Conservation (phyloP, 2,113 vertebrate genomes). For the Rhinoderma darwinii region DNA sequence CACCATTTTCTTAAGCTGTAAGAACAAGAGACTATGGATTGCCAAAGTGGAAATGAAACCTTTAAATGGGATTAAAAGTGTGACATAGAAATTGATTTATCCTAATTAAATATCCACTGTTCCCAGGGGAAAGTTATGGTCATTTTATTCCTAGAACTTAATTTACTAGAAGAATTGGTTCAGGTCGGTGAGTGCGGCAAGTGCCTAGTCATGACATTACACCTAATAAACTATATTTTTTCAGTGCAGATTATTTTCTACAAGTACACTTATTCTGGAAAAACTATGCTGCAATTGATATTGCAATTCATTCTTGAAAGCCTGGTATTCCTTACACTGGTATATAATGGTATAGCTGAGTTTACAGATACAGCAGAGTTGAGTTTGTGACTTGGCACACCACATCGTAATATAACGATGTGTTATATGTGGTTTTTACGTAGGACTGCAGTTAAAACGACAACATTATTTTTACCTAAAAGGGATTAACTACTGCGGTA, state of each 20-base stretch:
- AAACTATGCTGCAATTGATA: not conserved
- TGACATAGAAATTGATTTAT: slow-evolving; percentile 21
- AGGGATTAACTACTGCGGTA: too few relatives aligned
- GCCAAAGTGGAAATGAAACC: slow-evolving; percentile 33
- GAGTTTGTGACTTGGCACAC: too few relatives aligned
- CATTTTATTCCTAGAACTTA: slow-evolving; percentile 26
- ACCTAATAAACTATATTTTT: not conserved
- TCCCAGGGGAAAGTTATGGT: slow-evolving; percentile 34
- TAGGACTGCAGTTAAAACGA: too few relatives aligned
- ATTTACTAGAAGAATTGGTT: slow-evolving; percentile 24
- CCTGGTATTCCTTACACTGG: not conserved
- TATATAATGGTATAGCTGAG: too few relatives aligned
- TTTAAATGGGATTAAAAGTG: slow-evolving; percentile 17
- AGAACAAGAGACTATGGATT: not conserved
- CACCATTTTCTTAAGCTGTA: slow-evolving; percentile 13
- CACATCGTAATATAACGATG: too few relatives aligned
- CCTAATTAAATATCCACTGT: slow-evolving; percentile 33
- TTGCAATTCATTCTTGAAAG: not conserved
- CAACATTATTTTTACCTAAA: too few relatives aligned
- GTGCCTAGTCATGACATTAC: not conserved
- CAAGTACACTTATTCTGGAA: not conserved
- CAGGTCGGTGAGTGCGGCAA: not conserved
- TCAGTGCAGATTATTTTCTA: not conserved
- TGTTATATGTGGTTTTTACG: too few relatives aligned
- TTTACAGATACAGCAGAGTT: too few relatives aligned